These are phyloP conservation scores for Drosophila tanythrix DNA, from an alignment of 2,888 invertebrate species.

Conservation along the genomic window DNA sequence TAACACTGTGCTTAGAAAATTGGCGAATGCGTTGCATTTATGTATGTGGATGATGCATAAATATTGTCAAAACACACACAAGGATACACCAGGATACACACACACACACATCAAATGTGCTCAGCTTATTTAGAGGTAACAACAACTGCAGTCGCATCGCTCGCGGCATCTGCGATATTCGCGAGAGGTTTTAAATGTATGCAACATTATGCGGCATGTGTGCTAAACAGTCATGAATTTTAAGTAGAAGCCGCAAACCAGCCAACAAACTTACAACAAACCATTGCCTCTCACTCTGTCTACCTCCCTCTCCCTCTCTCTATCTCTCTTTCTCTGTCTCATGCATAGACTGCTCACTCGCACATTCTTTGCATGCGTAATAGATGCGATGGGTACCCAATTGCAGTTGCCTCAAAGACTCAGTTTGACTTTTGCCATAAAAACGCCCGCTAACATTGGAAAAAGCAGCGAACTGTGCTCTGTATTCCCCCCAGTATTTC, in stretches of 20 bases:
- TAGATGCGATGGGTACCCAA: constrained; percentile 47
- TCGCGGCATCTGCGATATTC: constrained; percentile 53
- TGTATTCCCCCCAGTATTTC: constrained; percentile 42
- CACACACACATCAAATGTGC: constrained; percentile 43
- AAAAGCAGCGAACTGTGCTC: constrained; percentile 50
- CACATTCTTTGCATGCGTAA: constrained; percentile 75
- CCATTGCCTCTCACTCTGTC: constrained; percentile 3
- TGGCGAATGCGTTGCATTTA: constrained; percentile 49
- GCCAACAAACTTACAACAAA: constrained; percentile 7
- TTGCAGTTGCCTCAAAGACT: constrained; percentile 45
- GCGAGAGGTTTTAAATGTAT: constrained; percentile 65
- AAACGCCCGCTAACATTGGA: constrained; percentile 60
- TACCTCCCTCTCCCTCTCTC: background rate
- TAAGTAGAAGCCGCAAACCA: constrained; percentile 66
- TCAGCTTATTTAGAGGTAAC: constrained; percentile 63
- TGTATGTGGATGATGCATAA: constrained; percentile 66
- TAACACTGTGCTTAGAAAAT: constrained; percentile 34
- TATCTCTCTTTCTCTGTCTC: background rate
- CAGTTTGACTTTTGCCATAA: constrained; percentile 62
- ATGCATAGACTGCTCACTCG: constrained; percentile 19
- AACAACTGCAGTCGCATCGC: constrained; percentile 40
- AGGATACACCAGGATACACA: constrained; percentile 1
- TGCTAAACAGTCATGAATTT: constrained; percentile 79
- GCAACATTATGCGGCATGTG: constrained; percentile 81
- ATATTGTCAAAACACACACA: constrained; percentile 40